These are phyloP conservation scores for Apostichopus californicus DNA, from an alignment of 35 echinoderm and acorn worm genomes.

Conservation along the genomic window DNA sequence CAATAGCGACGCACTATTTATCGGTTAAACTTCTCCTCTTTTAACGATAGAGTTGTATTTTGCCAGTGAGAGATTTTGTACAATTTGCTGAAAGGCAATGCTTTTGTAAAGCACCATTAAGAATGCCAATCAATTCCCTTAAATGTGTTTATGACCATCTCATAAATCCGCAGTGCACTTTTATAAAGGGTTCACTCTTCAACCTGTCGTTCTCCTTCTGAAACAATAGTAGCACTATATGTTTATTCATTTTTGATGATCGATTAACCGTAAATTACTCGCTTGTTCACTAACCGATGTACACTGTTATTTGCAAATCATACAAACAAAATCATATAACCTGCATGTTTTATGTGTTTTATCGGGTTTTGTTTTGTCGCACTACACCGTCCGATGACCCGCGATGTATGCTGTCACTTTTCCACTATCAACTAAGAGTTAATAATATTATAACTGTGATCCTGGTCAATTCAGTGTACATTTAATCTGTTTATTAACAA, in stretches of 20 bases:
- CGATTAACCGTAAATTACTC: not conserved
- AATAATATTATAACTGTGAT: too few species aligned
- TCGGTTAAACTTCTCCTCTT: not conserved
- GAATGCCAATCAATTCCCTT: not conserved
- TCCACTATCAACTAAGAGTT: too few species aligned
- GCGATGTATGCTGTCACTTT: too few species aligned
- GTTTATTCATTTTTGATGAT: not conserved
- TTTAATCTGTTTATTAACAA: too few species aligned
- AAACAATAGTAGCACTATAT: not conserved
- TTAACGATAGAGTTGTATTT: not conserved
- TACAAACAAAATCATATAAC: too few species aligned
- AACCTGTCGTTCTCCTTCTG: not conserved
- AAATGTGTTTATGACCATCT: not conserved
- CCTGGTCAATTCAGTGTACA: too few species aligned
- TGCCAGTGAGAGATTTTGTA: not conserved
- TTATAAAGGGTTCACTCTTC: not conserved
- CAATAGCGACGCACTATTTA: constrained; percentile 21
- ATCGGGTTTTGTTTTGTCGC: too few species aligned
- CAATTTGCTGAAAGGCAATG: constrained; percentile 6
- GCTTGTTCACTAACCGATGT: too few species aligned
- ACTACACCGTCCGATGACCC: too few species aligned
- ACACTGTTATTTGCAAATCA: too few species aligned
- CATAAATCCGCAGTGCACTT: not conserved
- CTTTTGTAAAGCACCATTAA: not conserved
- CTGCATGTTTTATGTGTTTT: too few species aligned